phyloP scores from a whole-genome alignment of 1,140 invertebrate species.

The Macrobrachium nipponense region DNA sequence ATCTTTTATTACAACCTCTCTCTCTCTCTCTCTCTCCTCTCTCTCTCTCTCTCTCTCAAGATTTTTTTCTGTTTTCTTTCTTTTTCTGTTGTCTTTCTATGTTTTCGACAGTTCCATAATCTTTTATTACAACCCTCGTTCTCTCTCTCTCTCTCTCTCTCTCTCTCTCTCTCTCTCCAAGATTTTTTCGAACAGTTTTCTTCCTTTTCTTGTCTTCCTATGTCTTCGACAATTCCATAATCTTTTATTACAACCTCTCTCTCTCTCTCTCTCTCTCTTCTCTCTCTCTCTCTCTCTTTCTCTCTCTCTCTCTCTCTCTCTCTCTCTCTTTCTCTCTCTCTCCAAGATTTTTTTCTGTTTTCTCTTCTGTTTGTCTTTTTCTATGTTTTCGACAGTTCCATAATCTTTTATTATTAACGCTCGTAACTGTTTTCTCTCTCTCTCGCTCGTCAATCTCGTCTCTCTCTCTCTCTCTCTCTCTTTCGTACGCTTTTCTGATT shows the following conservation, averaged over 20 bases:
- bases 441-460: conserved; percentile 2
- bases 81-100: no score
- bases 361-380: no score
- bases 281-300: neutral
- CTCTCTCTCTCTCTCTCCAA: neutral
- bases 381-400: no score
- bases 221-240: neutral
- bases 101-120: neutral
- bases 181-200: neutral
- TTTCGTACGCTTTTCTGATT: neutral
- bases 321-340: neutral
- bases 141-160: neutral
- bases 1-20: neutral
- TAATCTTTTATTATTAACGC: no score
- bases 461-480: neutral
- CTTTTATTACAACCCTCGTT: neutral
- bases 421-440: neutral
- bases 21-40: neutral
- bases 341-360: no score
- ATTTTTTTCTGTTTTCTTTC: no score
- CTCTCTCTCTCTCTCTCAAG: conserved; percentile 25
- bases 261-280: neutral
- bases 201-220: neutral
- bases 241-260: neutral
- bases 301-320: conserved; percentile 14